A percentile compares a stretch with the other conserved stretches of the same genome.
These are phyloP conservation scores for Diarsia brunnea DNA, from an alignment of 2,888 invertebrate genomes.

Conservation along the genomic window DNA sequence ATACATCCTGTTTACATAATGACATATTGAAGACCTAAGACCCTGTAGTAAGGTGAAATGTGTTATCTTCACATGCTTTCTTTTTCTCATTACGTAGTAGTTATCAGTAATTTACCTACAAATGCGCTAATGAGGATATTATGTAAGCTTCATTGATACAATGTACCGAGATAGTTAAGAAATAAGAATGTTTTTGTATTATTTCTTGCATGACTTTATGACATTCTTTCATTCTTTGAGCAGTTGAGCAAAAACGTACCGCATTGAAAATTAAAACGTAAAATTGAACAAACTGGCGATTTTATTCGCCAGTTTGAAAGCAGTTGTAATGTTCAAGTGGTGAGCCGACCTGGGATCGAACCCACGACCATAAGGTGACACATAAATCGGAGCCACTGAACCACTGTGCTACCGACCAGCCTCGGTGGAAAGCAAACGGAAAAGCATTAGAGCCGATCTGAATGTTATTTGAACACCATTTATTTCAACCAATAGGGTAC, in stretches of 20 bases:
- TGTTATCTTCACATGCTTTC: conserved; percentile 37
- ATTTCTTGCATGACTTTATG: conserved; percentile 5
- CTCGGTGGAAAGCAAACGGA: background rate
- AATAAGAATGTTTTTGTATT: conserved; percentile 24
- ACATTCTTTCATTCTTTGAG: background rate
- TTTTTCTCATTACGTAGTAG: conserved; percentile 24
- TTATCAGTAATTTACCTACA: conserved; percentile 24
- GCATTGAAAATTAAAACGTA: background rate
- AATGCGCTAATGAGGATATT: conserved; percentile 42
- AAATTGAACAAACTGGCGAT: background rate
- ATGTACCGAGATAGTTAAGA: conserved; percentile 3
- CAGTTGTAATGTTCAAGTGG: background rate
- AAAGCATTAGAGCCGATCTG: background rate
- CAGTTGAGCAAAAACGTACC: background rate
- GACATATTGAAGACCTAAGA: conserved; percentile 15
- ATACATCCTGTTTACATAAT: conserved; percentile 23
- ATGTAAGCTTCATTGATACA: conserved; percentile 38
- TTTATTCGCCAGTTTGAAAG: background rate
- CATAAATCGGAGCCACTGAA: background rate
- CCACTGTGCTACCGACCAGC: background rate
- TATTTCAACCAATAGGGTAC: background rate
- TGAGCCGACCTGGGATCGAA: background rate
- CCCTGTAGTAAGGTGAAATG: conserved; percentile 19
- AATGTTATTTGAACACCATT: background rate
- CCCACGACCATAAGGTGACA: background rate